Evolutionary conservation across 2,113 vertebrate species (phyloP), one percentile per base, ranked within the genome.

Genomic region (Sphaerodactylus townsendi): DNA sequence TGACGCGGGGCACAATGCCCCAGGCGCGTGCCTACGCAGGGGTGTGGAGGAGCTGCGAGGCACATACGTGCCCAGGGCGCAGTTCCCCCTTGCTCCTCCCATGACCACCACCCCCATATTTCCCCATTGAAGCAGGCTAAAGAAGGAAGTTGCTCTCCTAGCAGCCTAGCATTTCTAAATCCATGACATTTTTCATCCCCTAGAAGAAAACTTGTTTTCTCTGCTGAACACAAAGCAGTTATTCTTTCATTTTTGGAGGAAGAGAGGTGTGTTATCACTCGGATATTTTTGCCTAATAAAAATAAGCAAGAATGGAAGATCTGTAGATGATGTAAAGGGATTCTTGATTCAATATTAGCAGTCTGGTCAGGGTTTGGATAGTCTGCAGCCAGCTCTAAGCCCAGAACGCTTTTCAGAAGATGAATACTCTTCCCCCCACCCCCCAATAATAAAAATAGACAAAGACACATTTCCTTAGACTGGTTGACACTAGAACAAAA

Each of bases 221-320:
- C 72, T 76, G 21, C 68, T 68, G 73, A 83, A 15, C 62, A 53
- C 33, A 83, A 68, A 73, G 73, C 76, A 83, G 48, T 83, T 68
- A 68, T 83, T 66, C 46, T 83, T 83, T 76, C 64, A 72, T 73
- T 68, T 83, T 6, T 10, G 44, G 59, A 64, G 62, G 5, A 41
- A 53, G 76, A 68, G 33, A 83, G 73, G 82, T 76, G 75, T 83
- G 82, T 76, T 83, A 68, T 83, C 82, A 23, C 3, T 11, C 21
- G 33, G 73, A 62, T 64, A 76, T 76, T 76, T n/a, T 83, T 39
- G 68, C 82, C 82, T n/a, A 76, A 83, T 33, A 46, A 83, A 83
- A 83, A 83, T 68, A 83, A 83, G 68, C 53, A 76, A 8, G 79
- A 71, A 39, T 6, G 21, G 5, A 50, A 71, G 68, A 71, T 35